These are phyloP conservation scores for Coenonympha glycerion DNA, from an alignment of 2,888 invertebrate species.

Conservation along the genomic window DNA sequence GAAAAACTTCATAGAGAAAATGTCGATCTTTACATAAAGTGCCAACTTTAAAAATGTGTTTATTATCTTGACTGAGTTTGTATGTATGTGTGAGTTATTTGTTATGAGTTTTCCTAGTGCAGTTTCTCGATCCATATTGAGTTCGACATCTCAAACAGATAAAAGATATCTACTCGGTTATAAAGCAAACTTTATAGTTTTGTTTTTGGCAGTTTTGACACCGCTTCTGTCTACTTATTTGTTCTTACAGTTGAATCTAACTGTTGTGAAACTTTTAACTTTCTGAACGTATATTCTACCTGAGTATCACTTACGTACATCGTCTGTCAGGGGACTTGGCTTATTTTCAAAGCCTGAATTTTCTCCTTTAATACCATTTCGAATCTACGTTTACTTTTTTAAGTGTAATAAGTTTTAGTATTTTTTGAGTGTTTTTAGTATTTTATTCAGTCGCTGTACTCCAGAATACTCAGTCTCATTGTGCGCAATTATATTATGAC, in stretches of 20 bases:
- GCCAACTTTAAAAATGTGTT: not conserved
- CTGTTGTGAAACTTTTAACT: slow-evolving; percentile 69
- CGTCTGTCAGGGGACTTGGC: slow-evolving; percentile 46
- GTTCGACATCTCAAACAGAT: slow-evolving; percentile 71
- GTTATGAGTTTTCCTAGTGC: slow-evolving; percentile 53
- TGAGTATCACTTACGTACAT: slow-evolving; percentile 61
- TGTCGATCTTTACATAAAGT: not conserved
- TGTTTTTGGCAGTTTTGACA: slow-evolving; percentile 77
- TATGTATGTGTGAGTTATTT: slow-evolving; percentile 8
- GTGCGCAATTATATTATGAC: too few species aligned
- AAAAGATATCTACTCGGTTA: slow-evolving; percentile 69
- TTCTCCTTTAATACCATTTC: slow-evolving; percentile 18
- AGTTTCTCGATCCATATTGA: slow-evolving; percentile 61
- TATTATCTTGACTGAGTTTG: not conserved
- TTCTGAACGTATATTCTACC: slow-evolving; percentile 58
- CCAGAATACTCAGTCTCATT: too few species aligned
- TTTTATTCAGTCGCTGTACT: too few species aligned
- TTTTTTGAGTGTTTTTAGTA: too few species aligned
- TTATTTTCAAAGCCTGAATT: slow-evolving; percentile 39
- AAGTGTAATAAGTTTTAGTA: not conserved
- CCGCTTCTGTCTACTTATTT: slow-evolving; percentile 72
- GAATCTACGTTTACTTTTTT: not conserved
- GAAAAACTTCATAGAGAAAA: too few species aligned
- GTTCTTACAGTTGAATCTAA: slow-evolving; percentile 67
- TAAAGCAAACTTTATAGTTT: slow-evolving; percentile 76